These are phyloP conservation scores for Poliocrania exsul DNA, from an alignment of 2,797 vertebrate genomes.

Conservation along the genomic window DNA sequence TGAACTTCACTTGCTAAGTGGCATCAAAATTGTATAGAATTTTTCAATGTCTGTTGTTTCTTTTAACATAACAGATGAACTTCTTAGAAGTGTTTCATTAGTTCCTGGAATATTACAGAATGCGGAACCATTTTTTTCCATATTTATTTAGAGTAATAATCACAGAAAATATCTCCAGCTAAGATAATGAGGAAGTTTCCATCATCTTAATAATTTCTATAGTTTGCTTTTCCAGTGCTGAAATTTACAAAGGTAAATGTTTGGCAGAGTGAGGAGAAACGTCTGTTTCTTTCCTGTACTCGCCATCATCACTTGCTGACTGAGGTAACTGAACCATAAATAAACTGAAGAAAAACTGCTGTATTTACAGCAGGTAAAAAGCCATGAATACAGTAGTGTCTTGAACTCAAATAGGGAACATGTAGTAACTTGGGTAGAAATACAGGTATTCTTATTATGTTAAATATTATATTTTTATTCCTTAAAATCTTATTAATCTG, in stretches of 20 bases:
- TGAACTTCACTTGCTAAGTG: neutral
- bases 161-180: neutral
- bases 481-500: neutral
- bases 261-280: constrained; percentile 21
- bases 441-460: neutral
- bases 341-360: constrained; percentile 54
- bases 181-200: neutral
- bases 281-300: neutral
- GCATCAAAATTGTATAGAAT: neutral
- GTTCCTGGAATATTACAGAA: neutral
- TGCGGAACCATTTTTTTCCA: neutral
- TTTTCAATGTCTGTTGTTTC: neutral
- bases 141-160: neutral
- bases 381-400: constrained; percentile 14
- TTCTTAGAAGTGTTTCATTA: neutral
- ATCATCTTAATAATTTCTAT: neutral
- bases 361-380: constrained; percentile 54
- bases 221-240: constrained; percentile 20
- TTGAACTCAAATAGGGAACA: constrained; percentile 22
- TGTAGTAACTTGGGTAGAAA: neutral
- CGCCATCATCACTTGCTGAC: neutral
- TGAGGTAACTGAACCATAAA: constrained; percentile 59
- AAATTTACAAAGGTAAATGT: constrained; percentile 1
- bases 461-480: neutral
- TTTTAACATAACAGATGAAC: neutral